phyloP scores from a whole-genome alignment of 2,888 invertebrate species.

The Drosophila nr. medialis region DNA sequence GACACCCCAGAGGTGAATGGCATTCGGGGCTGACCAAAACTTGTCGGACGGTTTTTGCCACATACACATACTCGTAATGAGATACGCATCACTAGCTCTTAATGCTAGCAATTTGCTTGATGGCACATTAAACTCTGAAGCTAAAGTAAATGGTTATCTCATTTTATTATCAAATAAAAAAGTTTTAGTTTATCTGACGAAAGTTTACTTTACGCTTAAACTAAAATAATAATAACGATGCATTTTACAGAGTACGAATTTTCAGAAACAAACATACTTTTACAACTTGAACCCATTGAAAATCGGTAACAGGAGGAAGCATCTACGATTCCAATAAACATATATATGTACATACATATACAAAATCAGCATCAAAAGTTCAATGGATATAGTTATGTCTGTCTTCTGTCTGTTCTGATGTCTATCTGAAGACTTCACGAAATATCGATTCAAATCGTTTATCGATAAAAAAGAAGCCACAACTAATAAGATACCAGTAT shows the following conservation, averaged over 20 bases:
- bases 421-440: neutral
- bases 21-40: constrained; percentile 41
- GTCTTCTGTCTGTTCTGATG: neutral
- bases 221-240: neutral
- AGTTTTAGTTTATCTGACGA: neutral
- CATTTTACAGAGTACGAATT: neutral
- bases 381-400: neutral
- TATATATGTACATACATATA: neutral
- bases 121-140: constrained; percentile 43
- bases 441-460: neutral
- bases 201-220: neutral
- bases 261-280: neutral
- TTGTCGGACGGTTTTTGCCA: constrained; percentile 1
- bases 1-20: constrained; percentile 51
- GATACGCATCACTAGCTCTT: constrained; percentile 50
- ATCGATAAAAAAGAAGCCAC: neutral
- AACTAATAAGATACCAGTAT: neutral
- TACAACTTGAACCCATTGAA: neutral
- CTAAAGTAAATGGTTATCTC: constrained; percentile 26
- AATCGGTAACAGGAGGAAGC: neutral
- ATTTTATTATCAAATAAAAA: constrained; percentile 7
- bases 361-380: neutral
- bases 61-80: constrained; percentile 43
- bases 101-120: constrained; percentile 57
- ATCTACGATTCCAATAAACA: neutral